Percentiles rank a stretch among this genome's conserved stretches.
These are phyloP conservation scores for Phyllostomus hastatus DNA, from an alignment of 2,113 vertebrate genomes.

Conservation along the genomic window DNA sequence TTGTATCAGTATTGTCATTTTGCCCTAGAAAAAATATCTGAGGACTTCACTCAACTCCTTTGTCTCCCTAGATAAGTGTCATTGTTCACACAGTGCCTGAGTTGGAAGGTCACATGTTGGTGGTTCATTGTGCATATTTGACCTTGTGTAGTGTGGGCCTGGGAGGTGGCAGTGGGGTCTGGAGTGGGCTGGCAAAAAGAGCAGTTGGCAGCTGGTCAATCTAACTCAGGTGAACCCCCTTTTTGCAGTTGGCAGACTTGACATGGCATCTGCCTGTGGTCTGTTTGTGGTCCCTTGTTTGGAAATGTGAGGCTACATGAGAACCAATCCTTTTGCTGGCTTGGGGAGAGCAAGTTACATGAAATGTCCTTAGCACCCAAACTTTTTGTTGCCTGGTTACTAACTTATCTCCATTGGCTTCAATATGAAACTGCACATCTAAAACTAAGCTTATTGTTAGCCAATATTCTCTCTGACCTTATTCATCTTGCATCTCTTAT, in stretches of 20 bases:
- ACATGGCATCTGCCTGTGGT: constrained; percentile 30
- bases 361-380: background rate
- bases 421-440: background rate
- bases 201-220: constrained; percentile 24
- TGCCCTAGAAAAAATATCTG: background rate
- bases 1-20: background rate
- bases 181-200: background rate
- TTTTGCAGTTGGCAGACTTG: constrained; percentile 23
- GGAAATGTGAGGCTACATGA: background rate
- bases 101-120: background rate
- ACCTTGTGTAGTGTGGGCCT: background rate
- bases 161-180: background rate
- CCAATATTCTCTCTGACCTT: background rate
- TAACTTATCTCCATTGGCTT: background rate
- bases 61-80: background rate
- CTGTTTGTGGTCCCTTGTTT: background rate
- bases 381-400: background rate
- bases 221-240: constrained; percentile 34
- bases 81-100: background rate
- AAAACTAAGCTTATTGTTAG: background rate
- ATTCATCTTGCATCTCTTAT: background rate
- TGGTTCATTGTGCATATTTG: constrained; percentile 13
- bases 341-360: background rate
- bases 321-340: background rate
- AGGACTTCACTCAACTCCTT: background rate